These are phyloP conservation scores for Phalacrocorax aristotelis DNA, from an alignment of 2,113 vertebrate genomes.

Conservation along the genomic window DNA sequence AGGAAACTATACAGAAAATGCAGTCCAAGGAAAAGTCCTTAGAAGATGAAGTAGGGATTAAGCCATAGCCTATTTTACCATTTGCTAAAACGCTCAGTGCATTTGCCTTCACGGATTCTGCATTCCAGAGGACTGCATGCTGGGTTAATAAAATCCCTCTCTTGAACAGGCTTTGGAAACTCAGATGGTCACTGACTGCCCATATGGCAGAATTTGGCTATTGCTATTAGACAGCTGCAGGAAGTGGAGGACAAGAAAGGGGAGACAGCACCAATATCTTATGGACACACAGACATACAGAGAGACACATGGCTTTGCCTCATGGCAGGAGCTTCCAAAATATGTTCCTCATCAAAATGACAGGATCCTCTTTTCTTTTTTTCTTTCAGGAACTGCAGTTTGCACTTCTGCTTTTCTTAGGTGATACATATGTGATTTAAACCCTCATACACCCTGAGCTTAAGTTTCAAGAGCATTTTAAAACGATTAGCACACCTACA, in stretches of 20 bases:
- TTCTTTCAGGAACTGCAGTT: neutral
- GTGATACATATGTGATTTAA: neutral
- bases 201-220: slow-evolving; percentile 62
- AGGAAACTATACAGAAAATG: neutral
- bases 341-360: neutral
- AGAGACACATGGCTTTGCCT: neutral
- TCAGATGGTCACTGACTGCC: slow-evolving; percentile 32
- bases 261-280: slow-evolving; percentile 4
- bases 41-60: slow-evolving; percentile 46
- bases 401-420: slow-evolving; percentile 2
- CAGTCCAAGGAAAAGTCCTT: neutral
- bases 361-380: neutral
- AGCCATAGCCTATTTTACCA: neutral
- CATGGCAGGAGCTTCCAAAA: slow-evolving; percentile 20
- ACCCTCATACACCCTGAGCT: neutral
- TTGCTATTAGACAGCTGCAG: slow-evolving; percentile 70
- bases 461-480: slow-evolving; percentile 8
- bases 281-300: neutral
- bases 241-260: slow-evolving; percentile 32
- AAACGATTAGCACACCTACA: neutral
- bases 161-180: slow-evolving; percentile 66
- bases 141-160: slow-evolving; percentile 71
- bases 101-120: slow-evolving; percentile 37
- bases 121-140: slow-evolving; percentile 74
- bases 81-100: slow-evolving; percentile 39